Base-by-base conservation (phyloP, 2,888 invertebrate genomes). In the Limnephilus marmoratus region DNA sequence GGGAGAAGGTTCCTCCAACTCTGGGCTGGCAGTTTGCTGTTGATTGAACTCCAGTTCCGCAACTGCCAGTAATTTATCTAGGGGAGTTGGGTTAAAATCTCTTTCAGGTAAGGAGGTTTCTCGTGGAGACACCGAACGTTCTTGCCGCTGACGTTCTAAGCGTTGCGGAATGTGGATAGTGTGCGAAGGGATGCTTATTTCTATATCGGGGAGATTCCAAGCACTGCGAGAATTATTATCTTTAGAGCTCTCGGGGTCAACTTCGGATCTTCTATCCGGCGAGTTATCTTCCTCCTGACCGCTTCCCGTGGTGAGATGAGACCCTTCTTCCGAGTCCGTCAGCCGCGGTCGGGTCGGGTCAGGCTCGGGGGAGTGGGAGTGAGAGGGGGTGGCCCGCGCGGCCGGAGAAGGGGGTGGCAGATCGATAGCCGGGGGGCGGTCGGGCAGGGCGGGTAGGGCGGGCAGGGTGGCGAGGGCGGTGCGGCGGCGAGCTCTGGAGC, bases 21-120 rank as follows among this genome's bases (percentile, higher is more conserved):
- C 92, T 34, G 91, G 91, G 94, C 94, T 89, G 95, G 94, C 95
- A 94, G 94, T 95, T 95, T 94, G 89, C 91, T 97, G 97, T 95
- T 97, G 97, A 94, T 97, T 96, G 94, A 97, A 96, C 95, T 97
- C 97, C 90, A 97, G 96, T 95, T 97, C 97, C 93, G 97, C 97
- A 92, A 97, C 97, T 91, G 97, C 97, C 92, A 97, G 96, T 94
- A 97, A 95, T 95, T 96, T 97, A 94, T 97, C 97, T 94, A 97
- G 96, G 94, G 97, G 97, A 94, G 96, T 96, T 91, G 96, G 96
- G 94, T 95, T 96, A 90, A 93, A 93, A 80, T 93, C 93, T 49
- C 90, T 94, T 94, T 94, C 93, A 94, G 90, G 81, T 31, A 81
- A 68, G 90, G 93, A 94, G 94, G 94, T 94, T 93, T 95, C 94